Percentiles rank a stretch among this genome's conserved stretches.
Conservation (phyloP, 2,797 vertebrate species). For the Sternotherus odoratus region DNA sequence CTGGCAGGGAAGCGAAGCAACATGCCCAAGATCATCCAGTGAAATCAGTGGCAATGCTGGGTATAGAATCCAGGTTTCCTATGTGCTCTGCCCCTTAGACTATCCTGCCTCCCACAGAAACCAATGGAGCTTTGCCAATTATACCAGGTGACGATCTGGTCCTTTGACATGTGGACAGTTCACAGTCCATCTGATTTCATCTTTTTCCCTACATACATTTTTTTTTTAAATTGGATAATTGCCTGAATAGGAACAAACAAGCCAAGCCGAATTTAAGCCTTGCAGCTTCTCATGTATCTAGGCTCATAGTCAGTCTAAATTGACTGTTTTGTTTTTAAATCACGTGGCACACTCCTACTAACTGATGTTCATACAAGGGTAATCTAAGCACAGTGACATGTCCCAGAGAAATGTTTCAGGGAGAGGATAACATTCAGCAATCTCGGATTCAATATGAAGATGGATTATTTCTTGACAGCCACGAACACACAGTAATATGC, state of each 20-base stretch:
- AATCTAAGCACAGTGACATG: not conserved
- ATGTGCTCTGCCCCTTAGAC: not conserved
- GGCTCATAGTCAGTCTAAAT: not conserved
- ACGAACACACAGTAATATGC: not conserved
- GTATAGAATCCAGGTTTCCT: not conserved
- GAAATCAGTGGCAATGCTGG: not conserved
- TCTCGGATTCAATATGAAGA: not conserved
- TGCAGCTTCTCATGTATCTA: not conserved
- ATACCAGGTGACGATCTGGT: not conserved
- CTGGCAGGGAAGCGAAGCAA: not conserved
- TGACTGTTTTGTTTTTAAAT: not conserved
- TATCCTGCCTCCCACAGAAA: not conserved
- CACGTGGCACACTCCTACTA: not conserved
- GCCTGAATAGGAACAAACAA: not conserved
- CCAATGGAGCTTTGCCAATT: not conserved
- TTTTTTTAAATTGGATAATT: not conserved
- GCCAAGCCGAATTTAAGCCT: not conserved
- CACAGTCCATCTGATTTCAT: not conserved
- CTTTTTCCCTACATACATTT: not conserved
- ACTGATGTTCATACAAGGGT: not conserved
- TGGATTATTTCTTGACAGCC: constrained; percentile 2
- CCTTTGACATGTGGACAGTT: not conserved
- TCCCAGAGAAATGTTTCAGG: not conserved
- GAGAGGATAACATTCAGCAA: not conserved
- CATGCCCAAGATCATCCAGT: rapidly evolving